Evolutionary conservation across 2,888 invertebrate species (phyloP), one percentile per base, ranked within the genome.

Genomic region (Shargacucullia verbasci): DNA sequence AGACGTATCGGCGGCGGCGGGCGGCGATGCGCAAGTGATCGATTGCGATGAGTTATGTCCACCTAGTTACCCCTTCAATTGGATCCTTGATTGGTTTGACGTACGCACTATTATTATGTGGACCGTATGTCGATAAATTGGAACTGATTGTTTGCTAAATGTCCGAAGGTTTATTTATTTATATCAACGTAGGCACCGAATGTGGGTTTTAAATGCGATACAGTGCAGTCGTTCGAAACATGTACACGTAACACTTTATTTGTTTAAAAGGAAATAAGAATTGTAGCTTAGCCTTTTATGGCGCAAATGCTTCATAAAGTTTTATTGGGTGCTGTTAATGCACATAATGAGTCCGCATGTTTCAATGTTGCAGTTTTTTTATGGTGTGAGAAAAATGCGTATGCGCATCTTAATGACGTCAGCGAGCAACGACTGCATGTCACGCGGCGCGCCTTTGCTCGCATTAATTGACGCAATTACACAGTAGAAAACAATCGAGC

Each of bases 11-110:
- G 74, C 81, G 78, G 73, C 79, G 79, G 70, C 79, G 72, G 74
- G 74, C 76, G 81, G 76, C 83, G 85, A 85, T 81, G 84, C 81
- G 85, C 84, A 81, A 86, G 84, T 91, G 92, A 92, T 92, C 89
- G 91, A 91, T 91, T 82, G 86, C 84, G 81, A 84, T 86, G 86
- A 89, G 85, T 88, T 90, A 88, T 87, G 90, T 90, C 90, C 90
- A 90, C 88, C 88, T 90, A 90, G 91, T 92, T 92, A 92, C 90
- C 91, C 91, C 87, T 90, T 90, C 93, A 93, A 94, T 93, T 93
- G 93, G 86, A 82, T 86, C 85, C 88, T 86, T 91, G 92, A 94
- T 93, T 92, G 93, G 88, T 87, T 89, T 87, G 91, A 92, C 89
- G 88, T 90, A 83, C 87, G 85, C 86, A 84, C 86, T 85, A 88